These are phyloP conservation scores for Balanococcus diminutus DNA, from an alignment of 2,888 invertebrate species.

Conservation along the genomic window DNA sequence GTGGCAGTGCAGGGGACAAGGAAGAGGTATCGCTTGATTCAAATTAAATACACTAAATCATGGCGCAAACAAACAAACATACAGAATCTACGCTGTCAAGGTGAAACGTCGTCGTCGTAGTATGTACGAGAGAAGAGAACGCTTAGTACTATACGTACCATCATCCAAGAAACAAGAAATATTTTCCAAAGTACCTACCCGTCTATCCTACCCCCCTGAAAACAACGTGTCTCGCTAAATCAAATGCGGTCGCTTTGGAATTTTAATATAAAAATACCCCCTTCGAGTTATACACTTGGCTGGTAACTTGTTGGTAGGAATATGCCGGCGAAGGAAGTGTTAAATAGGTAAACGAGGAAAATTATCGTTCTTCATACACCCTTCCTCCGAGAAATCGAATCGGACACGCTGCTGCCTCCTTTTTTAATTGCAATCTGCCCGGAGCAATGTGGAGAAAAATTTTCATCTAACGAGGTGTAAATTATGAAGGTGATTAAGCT, in stretches of 20 bases:
- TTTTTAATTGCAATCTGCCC: background rate
- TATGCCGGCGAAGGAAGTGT: background rate
- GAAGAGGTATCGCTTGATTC: conserved; percentile 34
- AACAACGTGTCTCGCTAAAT: conserved; percentile 13
- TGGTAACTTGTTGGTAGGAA: background rate
- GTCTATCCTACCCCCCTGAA: background rate
- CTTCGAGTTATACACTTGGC: background rate
- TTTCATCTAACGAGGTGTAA: conserved; percentile 3
- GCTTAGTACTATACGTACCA: background rate
- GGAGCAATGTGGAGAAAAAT: background rate
- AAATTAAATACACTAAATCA: conserved; percentile 52
- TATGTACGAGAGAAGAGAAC: too few species aligned
- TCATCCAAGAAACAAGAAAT: conserved; percentile 24
- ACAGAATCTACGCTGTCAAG: conserved; percentile 46
- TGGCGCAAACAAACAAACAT: conserved; percentile 49
- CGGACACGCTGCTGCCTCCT: background rate
- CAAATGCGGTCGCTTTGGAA: conserved; percentile 33
- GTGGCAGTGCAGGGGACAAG: background rate
- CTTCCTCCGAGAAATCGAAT: background rate
- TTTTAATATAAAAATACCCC: conserved; percentile 38
- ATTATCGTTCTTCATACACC: background rate
- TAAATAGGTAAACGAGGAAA: background rate
- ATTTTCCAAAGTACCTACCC: conserved; percentile 3
- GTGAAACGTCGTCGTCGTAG: background rate
- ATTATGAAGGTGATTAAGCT: conserved; percentile 11